These are phyloP conservation scores for Neoitamus cyanurus DNA, from an alignment of 2,888 invertebrate genomes.

Conservation along the genomic window DNA sequence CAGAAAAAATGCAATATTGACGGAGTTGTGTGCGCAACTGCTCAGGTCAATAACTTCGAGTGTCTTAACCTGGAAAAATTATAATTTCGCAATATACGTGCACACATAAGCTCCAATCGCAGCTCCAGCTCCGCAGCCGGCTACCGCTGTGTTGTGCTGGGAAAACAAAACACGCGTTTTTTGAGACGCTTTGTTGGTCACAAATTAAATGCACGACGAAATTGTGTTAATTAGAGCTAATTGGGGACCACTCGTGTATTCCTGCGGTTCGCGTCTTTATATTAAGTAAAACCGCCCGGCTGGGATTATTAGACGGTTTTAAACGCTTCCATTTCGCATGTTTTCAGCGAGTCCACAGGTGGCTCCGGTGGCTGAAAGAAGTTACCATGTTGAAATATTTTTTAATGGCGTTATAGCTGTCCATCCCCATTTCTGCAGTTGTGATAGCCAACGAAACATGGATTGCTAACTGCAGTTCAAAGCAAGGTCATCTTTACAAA, in stretches of 20 bases:
- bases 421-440: not conserved
- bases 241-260: not conserved
- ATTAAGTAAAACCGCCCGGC: not conserved
- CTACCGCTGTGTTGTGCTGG: not conserved
- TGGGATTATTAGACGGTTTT: not conserved
- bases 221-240: not conserved
- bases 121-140: not conserved
- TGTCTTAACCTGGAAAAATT: not conserved
- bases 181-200: not conserved
- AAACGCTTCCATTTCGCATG: not conserved
- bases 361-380: not conserved
- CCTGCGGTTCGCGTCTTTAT: not conserved
- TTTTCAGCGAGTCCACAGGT: not conserved
- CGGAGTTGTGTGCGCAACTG: not conserved
- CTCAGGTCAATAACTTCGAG: not conserved
- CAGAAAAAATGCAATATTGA: not conserved
- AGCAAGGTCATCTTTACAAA: not conserved
- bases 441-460: not conserved
- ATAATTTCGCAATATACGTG: not conserved
- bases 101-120: not conserved
- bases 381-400: not conserved
- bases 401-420: not conserved
- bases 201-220: not conserved
- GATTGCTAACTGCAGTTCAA: not conserved
- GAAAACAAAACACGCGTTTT: not conserved